Conservation (phyloP, 2,113 vertebrate species). For the Elephas maximus region DNA sequence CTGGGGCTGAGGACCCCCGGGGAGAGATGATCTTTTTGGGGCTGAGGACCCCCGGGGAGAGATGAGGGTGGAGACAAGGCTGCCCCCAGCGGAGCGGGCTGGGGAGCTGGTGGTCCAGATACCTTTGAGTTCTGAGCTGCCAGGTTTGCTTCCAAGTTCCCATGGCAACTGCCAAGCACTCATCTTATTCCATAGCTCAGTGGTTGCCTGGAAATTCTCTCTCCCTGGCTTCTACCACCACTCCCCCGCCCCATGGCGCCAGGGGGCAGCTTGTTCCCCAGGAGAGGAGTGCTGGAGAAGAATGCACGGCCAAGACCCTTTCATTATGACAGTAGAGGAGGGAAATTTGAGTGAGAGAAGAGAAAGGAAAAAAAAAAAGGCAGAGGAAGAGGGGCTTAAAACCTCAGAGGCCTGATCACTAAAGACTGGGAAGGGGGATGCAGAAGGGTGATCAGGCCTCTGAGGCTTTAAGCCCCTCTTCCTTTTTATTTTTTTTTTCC, state of each 20-base stretch:
- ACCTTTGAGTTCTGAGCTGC: neutral
- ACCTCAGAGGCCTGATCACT: neutral
- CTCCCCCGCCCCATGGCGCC: neutral
- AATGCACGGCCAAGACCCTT: neutral
- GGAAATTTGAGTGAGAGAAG: neutral
- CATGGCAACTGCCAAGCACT: slow-evolving; percentile 62
- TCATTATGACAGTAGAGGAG: neutral
- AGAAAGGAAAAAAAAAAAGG: neutral
- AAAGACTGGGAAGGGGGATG: neutral
- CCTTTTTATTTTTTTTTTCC: too few species aligned
- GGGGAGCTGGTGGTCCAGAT: neutral
- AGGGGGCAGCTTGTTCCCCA: neutral
- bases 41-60: accelerated
- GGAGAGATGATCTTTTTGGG: neutral
- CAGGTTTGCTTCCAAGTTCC: slow-evolving; percentile 43
- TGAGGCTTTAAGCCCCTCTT: too few species aligned
- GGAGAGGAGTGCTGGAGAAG: neutral
- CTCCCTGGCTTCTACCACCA: neutral
- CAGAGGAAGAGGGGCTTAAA: neutral
- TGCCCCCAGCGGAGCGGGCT: neutral
- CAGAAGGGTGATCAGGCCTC: neutral
- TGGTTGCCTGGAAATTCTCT: slow-evolving; percentile 18
- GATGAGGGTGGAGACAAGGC: neutral
- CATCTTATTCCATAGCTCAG: neutral
- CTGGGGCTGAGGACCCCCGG: neutral